Evolutionary conservation across 2,797 vertebrate genomes (phyloP), one percentile per base, ranked within the genome.

Genomic region (Cyprinella venusta): DNA sequence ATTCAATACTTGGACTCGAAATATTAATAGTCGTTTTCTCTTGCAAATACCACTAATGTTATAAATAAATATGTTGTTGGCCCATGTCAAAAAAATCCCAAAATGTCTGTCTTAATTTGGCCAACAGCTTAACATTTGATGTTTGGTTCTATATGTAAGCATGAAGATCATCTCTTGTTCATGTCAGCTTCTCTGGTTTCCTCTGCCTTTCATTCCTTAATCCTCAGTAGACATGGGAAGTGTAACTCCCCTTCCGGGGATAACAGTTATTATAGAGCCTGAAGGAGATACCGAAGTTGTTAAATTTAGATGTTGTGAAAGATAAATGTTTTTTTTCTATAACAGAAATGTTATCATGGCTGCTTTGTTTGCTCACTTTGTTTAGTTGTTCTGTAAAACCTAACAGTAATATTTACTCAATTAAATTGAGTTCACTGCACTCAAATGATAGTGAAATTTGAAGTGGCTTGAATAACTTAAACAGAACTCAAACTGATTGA

Each of bases 161-260:
- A 21, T 65, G 33, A 69, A 80, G 24, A 59, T 80, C 48, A 50
- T 56, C 50, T 86, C 24, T 82, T 79, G 64, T 69, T 45, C 80
- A 65, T 79, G 67, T 36, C 84, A 74, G 50, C 50, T 24, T 78
- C 80, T 81, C 69, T 75, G 38, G 45, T 79, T 79, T 79, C 64
- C 81, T 75, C 21, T 75, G 50, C 75, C 59, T 40, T 56, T 56
- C 70, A 54, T 72, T 86, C 76, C 80, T 76, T 42, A 76, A 82
- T 83, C 63, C 76, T 75, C 61, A 40, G 50, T 36, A 82, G 84
- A 79, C 68, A 50, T 38, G 61, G 40, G 40, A 82, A 76, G 70
- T 54, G 30, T 59, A 72, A 83, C 21, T 38, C 19, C 70, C 64
- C 74, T 76, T 74, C 48, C 74, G 26, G 38, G 30, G 30, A 33